phyloP scores from a whole-genome alignment of 2,888 invertebrate species.

The Melanargia galathea region DNA sequence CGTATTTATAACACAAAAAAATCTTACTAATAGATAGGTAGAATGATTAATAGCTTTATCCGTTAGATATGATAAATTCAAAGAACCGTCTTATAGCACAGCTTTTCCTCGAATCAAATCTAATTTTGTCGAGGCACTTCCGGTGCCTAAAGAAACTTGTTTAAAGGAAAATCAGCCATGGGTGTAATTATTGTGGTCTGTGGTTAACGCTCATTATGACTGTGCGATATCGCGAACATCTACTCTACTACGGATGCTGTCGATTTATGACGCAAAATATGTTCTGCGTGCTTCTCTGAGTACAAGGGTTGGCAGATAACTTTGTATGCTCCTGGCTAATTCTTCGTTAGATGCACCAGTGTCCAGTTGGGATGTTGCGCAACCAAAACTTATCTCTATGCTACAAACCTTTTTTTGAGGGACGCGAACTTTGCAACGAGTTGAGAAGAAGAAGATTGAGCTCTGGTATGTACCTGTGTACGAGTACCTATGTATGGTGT shows the following conservation, averaged over 20 bases:
- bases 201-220: background rate
- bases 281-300: background rate
- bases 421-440: no score
- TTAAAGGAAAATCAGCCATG: conserved; percentile 13
- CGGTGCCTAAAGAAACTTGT: conserved; percentile 10
- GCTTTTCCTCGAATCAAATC: conserved; percentile 12
- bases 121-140: conserved; percentile 16
- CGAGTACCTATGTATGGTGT: no score
- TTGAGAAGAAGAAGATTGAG: no score
- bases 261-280: background rate
- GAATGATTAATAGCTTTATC: conserved; percentile 9
- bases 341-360: no score
- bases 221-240: background rate
- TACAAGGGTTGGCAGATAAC: background rate
- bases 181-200: conserved; percentile 8
- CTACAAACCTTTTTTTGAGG: no score
- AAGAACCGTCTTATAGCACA: conserved; percentile 4
- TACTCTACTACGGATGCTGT: background rate
- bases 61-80: conserved; percentile 4
- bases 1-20: background rate
- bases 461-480: no score
- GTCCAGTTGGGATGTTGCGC: no score
- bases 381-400: no score
- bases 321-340: no score
- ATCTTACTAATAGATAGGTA: background rate